Conservation (phyloP, 2,888 invertebrate species). For the Cremastinae sp. region DNA sequence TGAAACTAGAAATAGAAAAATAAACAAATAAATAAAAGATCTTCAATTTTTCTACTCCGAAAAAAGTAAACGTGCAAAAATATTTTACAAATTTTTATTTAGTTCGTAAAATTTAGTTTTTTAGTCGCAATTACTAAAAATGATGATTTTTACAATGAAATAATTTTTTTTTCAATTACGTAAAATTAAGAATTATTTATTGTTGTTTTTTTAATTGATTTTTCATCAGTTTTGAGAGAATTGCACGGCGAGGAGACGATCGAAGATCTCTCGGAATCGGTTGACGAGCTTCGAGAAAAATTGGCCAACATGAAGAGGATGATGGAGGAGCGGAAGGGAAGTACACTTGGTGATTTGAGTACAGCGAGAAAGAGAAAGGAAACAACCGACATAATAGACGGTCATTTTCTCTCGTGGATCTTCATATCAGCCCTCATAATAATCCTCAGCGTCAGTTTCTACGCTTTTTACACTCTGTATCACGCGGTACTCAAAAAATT, state of each 20-base stretch:
- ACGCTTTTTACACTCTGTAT: conserved; percentile 92
- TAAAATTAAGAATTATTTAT: background rate
- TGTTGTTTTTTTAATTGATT: conserved; percentile 11
- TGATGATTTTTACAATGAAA: no score
- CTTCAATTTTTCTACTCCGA: background rate
- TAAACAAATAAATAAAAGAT: no score
- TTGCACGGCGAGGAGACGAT: conserved; percentile 70
- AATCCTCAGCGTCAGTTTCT: conserved; percentile 90
- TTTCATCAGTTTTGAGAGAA: conserved; percentile 65
- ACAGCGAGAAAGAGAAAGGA: conserved; percentile 75
- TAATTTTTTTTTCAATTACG: no score
- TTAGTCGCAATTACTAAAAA: no score
- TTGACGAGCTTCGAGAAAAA: conserved; percentile 90
- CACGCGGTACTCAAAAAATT: conserved; percentile 91
- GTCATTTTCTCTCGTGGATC: conserved; percentile 90
- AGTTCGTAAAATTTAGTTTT: no score
- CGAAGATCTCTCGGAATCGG: conserved; percentile 84
- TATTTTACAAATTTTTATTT: conserved; percentile 10
- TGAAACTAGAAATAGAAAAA: background rate
- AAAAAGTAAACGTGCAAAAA: background rate
- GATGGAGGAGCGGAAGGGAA: conserved; percentile 87
- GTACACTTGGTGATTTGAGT: conserved; percentile 81
- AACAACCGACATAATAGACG: conserved; percentile 85
- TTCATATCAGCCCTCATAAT: conserved; percentile 89
- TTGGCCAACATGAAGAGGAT: conserved; percentile 90